Evolutionary conservation across 2,113 vertebrate species (phyloP), one percentile per base, ranked within the genome.

Genomic region (Podarcis muralis): DNA sequence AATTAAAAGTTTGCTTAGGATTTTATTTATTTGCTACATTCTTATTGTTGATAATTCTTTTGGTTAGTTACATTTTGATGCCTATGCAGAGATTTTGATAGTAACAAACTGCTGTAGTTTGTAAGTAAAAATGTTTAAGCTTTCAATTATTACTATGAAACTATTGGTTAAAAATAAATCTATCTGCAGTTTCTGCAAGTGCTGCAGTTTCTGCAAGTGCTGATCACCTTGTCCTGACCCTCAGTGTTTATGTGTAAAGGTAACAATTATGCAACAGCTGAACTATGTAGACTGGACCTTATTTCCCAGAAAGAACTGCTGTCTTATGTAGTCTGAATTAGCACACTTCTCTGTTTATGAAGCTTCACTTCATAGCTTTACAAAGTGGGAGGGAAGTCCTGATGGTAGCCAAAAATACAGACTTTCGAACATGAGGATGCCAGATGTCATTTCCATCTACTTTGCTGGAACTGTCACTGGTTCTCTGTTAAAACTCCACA

Each of bases 231-330:
- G 11, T 82, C 76, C 71, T 94, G 90, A 96, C 96, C 48, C 95
- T 95, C 92, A 83, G 79, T 88, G 87, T 96, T 97, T 97, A 96
- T 92, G 89, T 95, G 89, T 95, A 88, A 96, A 96, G 95, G 95
- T 96, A 97, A 94, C 94, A 93, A 94, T 95, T 96, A 96, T 93
- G 95, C 91, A 96, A 95, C 25, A n/a, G 88, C 90, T 94, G 86
- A 97, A 97, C 94, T 95, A 97, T 97, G 95, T 93, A 95, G 95
- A 92, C 95, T 3, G 65, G 92, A 85, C 93, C 96, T 95, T 94
- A 95, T 88, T 94, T 91, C 93, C 87, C 92, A 90, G 85, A 93
- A 93, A 92, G 91, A 95, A 40, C 79, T 91, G 72, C 87, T 94
- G 92, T 96, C 94, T 89, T 90, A 92, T 94, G 93, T 95, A 94